These are phyloP conservation scores for Phymorhynchus buccinoides DNA, from an alignment of 1,140 invertebrate genomes.

Conservation along the genomic window DNA sequence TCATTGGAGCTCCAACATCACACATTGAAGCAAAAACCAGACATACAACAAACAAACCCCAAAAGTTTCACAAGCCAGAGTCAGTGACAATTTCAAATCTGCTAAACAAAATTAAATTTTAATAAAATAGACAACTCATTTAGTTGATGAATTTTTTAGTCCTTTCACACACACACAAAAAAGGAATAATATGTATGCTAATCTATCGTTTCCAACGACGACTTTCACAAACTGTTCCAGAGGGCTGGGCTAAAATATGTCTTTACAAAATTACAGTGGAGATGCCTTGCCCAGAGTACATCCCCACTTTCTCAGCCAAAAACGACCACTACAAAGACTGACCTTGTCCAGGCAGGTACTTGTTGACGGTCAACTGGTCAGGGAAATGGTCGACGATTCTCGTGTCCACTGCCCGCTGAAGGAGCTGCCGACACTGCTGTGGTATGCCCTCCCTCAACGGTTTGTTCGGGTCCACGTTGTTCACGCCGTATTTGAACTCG, in stretches of 20 bases:
- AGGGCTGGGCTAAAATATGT: background rate
- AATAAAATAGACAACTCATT: no score
- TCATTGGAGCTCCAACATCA: no score
- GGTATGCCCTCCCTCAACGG: slow-evolving; percentile 84
- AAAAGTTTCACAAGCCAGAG: no score
- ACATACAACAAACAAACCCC: no score
- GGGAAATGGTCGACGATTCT: slow-evolving; percentile 76
- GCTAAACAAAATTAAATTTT: no score
- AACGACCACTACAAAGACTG: slow-evolving; percentile 48
- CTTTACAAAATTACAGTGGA: background rate
- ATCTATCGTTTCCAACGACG: no score
- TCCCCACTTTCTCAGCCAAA: background rate
- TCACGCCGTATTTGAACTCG: slow-evolving; percentile 91
- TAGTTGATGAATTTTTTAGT: no score
- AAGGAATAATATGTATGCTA: no score
- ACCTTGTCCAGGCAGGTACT: slow-evolving; percentile 93
- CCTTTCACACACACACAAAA: no score
- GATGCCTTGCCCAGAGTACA: background rate
- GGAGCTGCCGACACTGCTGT: slow-evolving; percentile 79
- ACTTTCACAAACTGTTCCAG: background rate
- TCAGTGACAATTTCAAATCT: no score
- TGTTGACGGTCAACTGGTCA: slow-evolving; percentile 94
- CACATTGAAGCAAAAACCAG: no score
- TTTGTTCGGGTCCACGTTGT: slow-evolving; percentile 85
- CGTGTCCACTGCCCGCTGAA: slow-evolving; percentile 77